Conservation (phyloP, 2,888 invertebrate species). For the Caenorhabditis zanzibari region DNA sequence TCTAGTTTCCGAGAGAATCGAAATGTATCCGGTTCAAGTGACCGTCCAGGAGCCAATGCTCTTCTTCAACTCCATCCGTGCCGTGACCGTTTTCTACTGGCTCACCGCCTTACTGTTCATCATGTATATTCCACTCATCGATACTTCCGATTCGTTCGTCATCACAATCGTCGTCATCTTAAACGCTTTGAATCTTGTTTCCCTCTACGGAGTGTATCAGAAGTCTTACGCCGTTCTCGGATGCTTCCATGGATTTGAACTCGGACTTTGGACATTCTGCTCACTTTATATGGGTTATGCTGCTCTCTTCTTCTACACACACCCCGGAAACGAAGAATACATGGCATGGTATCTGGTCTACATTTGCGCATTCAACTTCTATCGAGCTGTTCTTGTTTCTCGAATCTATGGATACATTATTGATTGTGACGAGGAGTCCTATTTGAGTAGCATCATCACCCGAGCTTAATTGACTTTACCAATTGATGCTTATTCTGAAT, state of each 20-base stretch:
- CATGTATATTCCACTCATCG: neutral
- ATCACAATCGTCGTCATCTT: neutral
- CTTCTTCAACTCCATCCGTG: neutral
- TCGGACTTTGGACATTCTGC: no score
- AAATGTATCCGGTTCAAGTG: neutral
- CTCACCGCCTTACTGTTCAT: neutral
- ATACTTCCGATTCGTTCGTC: neutral
- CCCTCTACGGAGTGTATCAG: neutral
- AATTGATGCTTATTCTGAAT: no score
- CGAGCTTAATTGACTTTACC: neutral
- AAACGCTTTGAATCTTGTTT: neutral
- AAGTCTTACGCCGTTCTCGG: neutral
- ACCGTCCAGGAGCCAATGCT: neutral
- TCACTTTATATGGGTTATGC: no score
- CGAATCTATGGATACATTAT: neutral
- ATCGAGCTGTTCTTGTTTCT: no score
- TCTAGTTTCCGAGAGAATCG: neutral
- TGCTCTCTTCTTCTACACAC: no score
- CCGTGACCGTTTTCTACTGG: neutral
- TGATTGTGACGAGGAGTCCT: neutral
- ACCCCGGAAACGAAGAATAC: no score
- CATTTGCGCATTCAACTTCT: no score
- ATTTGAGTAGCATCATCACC: neutral
- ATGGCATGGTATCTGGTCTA: no score
- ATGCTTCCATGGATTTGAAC: neutral